Base-by-base conservation (phyloP, 2,888 invertebrate genomes). In the Trimorus sp. region DNA sequence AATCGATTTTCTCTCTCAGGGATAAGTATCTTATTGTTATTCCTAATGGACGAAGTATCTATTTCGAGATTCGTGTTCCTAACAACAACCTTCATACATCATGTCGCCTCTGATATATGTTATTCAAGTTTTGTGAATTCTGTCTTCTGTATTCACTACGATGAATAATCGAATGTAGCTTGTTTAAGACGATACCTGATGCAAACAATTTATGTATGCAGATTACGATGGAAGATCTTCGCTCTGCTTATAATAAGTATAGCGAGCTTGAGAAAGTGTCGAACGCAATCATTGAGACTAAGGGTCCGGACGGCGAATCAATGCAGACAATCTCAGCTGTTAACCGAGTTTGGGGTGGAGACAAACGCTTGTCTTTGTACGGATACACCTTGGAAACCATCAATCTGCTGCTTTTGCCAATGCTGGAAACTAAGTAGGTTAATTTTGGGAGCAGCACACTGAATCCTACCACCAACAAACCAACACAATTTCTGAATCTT, bases 321-420 rank as follows among this genome's bases (percentile, higher is more conserved):
- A 83, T 88, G 42, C 88, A 89, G 53, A 90, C 89, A 51, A 86
- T 91, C 38, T 90, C 90, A n/a, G 91, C 90, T 42, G 89, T 92
- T 36, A 91, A 92, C 77, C 90, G 92, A 26, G 92, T 93, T 59
- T 93, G 92, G 92, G 92, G 92, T 53, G 94, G 94, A 0, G 99
- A 99, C 92, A 95, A 96, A 75, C 93, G 99, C 45, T 94, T 99
- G 51, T 95, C 97, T 1, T 93, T 99, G 82, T 99, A 96, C 91
- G 97, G 97, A 62, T 99, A 98, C 92, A 98, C 98, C 0, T 95
- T 97, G 45, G 99, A 99, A 93, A 97, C 98, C 0, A 96, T 99
- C 89, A 96, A 97, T 89, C 95, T 99, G 94, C 94, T 99, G 16
- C 93, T 99, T 48, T 92, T 99, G 71, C 99, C 99, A 0, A 99